Evolutionary conservation across 2,113 vertebrate genomes (phyloP), one percentile per base, ranked within the genome.

Genomic region (Dolichallabes microphthalmus): DNA sequence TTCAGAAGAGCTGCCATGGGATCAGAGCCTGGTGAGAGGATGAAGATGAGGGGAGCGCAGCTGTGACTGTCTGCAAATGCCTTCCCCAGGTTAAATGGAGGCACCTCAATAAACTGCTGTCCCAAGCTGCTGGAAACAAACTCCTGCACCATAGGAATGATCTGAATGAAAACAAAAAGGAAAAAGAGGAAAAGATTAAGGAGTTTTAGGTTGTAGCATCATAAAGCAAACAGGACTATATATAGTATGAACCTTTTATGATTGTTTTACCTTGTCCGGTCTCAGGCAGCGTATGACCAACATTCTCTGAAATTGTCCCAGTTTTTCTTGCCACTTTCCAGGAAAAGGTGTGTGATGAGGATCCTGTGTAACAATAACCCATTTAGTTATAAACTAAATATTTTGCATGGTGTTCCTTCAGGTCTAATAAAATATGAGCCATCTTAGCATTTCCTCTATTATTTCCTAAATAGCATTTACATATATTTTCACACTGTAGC

Each of bases 1-100:
- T 96, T 96, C 8, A 98, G 90, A 85, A 97, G 93, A 0, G 96
- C 95, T 20, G 96, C 95, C 96, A 96, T 96, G 27, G 96, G 97
- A 87, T 97, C 95, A 0, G 94, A 94, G 30, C 96, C 95, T 0
- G 96, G 95, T 27, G 95, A 97, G 60, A 98, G 93, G 84, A 97
- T 89, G 79, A 98, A 97, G 88, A 97, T 96, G 80, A 97, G 91
- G 0, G 95, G 92, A 9, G 94, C 92, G 1, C 95, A 96, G 89
- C 94, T 96, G 83, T 97, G 94, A 82, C 96, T 97, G 61, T 97
- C 97, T 57, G 82, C 90, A 89, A 97, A 98, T 0, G 95, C 94
- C 32, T 94, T 94, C n/a, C 94, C 91, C 80, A 98, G 88, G 87
- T 98, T 96, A 87, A 98, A 98, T 13, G 96, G 96, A 4, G 96